These are phyloP conservation scores for Phenacoccus solenopsis DNA, from an alignment of 1,140 invertebrate genomes.

Conservation along the genomic window DNA sequence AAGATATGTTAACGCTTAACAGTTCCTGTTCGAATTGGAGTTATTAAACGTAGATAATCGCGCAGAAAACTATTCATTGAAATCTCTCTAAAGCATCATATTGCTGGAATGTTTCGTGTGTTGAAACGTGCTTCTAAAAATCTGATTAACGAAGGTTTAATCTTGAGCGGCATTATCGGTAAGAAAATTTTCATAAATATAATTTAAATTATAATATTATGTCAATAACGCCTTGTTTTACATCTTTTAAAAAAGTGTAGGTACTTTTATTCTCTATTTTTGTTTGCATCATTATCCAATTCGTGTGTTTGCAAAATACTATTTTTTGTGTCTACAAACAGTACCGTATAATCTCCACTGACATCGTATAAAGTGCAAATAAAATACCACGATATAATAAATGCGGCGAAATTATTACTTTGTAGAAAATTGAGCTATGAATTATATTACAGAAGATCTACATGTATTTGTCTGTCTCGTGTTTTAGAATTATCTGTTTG, in stretches of 20 bases:
- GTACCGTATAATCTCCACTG: no score
- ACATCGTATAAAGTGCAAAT: no score
- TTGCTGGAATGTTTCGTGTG: slow-evolving; percentile 10
- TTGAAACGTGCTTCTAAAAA: not conserved
- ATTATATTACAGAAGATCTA: not conserved
- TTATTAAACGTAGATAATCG: no score
- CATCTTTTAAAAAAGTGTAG: not conserved
- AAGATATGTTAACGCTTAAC: no score
- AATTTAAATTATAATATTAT: no score
- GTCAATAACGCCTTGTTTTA: not conserved
- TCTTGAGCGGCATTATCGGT: not conserved
- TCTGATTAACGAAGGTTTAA: not conserved
- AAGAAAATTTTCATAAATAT: not conserved
- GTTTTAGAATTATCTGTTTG: slow-evolving; percentile 4
- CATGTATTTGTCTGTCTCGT: slow-evolving; percentile 8
- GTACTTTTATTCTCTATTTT: not conserved
- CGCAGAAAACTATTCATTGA: no score
- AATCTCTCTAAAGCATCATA: no score
- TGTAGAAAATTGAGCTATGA: no score
- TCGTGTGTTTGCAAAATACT: not conserved
- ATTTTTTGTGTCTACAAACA: no score
- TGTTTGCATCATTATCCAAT: not conserved
- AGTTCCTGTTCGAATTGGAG: no score
- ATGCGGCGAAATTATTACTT: no score
- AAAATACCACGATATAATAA: no score